phyloP scores from a whole-genome alignment of 2,113 vertebrate genomes.

The Clarias magur region DNA sequence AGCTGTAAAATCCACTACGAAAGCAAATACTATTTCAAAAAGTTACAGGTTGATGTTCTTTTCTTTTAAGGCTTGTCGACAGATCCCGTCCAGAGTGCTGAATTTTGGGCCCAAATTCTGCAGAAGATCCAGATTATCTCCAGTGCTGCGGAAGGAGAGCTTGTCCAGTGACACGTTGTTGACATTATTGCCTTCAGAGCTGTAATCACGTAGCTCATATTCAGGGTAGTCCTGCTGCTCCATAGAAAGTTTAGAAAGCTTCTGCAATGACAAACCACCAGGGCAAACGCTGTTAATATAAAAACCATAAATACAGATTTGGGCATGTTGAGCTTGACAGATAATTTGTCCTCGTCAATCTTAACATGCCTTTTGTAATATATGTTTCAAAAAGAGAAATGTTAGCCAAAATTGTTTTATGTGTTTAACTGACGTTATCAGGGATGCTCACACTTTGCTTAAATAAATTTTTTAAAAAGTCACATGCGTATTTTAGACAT shows the following conservation, averaged over 20 bases:
- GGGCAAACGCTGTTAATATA: not conserved
- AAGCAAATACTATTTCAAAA: not conserved
- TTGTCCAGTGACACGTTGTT: conserved; percentile 58
- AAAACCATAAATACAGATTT: not conserved
- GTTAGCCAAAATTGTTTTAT: no score
- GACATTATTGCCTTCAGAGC: conserved; percentile 69
- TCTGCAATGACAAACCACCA: conserved; percentile 59
- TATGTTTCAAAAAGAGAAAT: no score
- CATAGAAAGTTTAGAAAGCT: conserved; percentile 18
- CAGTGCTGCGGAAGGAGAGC: conserved; percentile 52
- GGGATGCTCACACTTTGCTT: not conserved
- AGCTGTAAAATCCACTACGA: no score
- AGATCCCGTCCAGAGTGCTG: conserved; percentile 60
- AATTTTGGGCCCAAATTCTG: conserved; percentile 69
- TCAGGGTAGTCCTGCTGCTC: not conserved
- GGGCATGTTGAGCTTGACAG: not conserved
- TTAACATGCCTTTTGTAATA: no score
- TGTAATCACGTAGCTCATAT: conserved; percentile 60
- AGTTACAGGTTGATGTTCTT: conserved; percentile 52
- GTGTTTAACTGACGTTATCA: not conserved
- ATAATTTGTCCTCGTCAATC: not conserved
- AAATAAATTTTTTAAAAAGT: not conserved
- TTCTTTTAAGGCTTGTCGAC: conserved; percentile 35
- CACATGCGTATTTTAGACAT: not conserved
- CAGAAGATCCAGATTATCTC: conserved; percentile 61